phyloP scores from a whole-genome alignment of 2,113 vertebrate species.

The Anolis carolinensis region DNA sequence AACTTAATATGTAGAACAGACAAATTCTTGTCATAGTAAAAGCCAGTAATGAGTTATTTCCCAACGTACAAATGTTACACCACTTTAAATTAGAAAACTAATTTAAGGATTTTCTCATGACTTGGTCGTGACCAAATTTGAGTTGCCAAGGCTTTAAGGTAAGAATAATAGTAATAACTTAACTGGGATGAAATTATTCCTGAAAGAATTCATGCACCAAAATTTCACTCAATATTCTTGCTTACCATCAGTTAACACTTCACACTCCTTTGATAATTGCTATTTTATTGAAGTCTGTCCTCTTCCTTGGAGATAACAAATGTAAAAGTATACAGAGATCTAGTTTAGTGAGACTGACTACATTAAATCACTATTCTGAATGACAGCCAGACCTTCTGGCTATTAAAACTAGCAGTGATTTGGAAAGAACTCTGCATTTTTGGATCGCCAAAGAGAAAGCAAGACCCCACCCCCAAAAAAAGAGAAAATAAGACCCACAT shows the following conservation, averaged over 20 bases:
- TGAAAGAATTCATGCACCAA: not conserved
- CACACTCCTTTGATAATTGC: too few relatives aligned
- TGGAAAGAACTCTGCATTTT: not conserved
- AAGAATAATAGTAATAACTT: not conserved
- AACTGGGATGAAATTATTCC: not conserved
- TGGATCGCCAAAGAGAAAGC: too few relatives aligned
- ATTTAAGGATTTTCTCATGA: conserved; percentile 28
- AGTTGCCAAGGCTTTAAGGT: not conserved
- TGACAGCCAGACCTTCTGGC: not conserved
- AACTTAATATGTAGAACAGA: conserved; percentile 39
- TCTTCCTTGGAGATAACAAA: not conserved
- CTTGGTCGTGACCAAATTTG: not conserved
- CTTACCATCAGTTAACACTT: not conserved
- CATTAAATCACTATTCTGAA: not conserved
- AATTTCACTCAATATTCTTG: not conserved
- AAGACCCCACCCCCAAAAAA: not conserved
- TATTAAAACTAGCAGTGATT: not conserved
- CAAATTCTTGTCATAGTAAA: conserved; percentile 61
- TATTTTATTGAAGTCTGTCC: not conserved
- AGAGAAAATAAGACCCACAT: not conserved
- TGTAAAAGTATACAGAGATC: not conserved
- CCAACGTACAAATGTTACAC: conserved; percentile 21
- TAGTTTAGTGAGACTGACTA: not conserved
- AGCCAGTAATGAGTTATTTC: conserved; percentile 40
- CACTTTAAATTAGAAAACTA: conserved; percentile 33